Evolutionary conservation across 1,140 invertebrate genomes (phyloP), one percentile per base, ranked within the genome.

Genomic region (Cydia fagiglandana): DNA sequence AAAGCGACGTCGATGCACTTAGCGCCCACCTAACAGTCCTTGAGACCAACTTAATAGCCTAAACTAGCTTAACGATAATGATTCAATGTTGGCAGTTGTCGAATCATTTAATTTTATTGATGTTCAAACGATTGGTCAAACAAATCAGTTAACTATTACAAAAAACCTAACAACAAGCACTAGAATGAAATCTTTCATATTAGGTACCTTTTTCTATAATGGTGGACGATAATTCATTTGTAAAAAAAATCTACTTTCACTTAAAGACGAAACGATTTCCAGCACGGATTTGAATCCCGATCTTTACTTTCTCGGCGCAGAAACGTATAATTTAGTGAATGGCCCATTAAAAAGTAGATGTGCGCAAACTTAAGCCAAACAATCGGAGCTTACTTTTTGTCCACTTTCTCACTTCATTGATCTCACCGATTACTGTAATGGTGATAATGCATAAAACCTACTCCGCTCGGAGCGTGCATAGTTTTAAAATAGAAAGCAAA

Each of bases 261-360:
- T 87, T 76, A 28, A 73, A 84, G 82, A 85, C 81, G 82, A 82
- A 82, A 87, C 83, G 80, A 86, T 88, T 89, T 87, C 78, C 81
- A 84, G 80, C 77, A 84, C 79, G 80, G 76, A 87, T 88, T 88
- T 84, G 86, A 84, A 88, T 90, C 85, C 88, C 83, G 80, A 83
- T 83, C 80, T 76, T 77, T 87, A 90, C 90, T 92, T 92, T 92
- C 89, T 86, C 84, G 80, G 81, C 84, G 84, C 86, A 83, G 84
- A 86, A 91, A 89, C 89, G 84, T 89, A 86, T 88, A 91, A 90
- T 91, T 91, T 91, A 84, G 85, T 85, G 84, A 88, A 89, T 86
- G 83, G 81, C 76, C 82, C 83, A 83, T 86, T 88, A 86, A 85
- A 28, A 84, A 85, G 87, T 83, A 85, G 80, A 84, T 81, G 79